These are phyloP conservation scores for Pitangus sulphuratus DNA, from an alignment of 2,797 vertebrate species.

Conservation along the genomic window DNA sequence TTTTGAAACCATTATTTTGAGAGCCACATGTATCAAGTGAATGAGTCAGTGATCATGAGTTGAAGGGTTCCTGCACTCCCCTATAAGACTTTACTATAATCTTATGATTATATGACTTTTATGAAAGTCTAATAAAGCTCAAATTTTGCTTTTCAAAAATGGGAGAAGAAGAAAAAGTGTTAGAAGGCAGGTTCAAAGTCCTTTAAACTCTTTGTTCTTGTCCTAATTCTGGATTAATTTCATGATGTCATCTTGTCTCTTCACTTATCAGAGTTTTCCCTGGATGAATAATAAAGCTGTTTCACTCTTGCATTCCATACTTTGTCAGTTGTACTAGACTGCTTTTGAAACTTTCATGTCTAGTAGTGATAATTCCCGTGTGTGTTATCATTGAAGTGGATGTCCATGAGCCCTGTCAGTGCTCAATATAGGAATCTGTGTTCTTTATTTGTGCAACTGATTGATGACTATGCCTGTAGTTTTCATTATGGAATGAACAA, in stretches of 20 bases:
- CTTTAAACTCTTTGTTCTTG: not conserved
- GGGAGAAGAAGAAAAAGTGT: fast-evolving
- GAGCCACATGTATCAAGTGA: not conserved
- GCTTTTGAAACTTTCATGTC: not conserved
- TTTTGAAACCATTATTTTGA: not conserved
- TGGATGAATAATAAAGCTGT: not conserved
- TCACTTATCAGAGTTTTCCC: not conserved
- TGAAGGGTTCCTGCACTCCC: not conserved
- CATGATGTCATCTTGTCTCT: not conserved
- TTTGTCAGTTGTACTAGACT: not conserved
- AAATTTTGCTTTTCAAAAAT: not conserved
- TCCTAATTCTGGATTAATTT: not conserved
- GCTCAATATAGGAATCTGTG: not conserved
- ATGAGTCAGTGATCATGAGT: not conserved
- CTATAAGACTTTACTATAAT: not conserved
- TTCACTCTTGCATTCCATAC: not conserved
- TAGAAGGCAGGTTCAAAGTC: not conserved
- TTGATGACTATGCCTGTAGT: slow-evolving; percentile 10
- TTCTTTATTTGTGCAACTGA: slow-evolving; percentile 10
- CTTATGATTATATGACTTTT: not conserved
- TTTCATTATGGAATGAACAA: slow-evolving; percentile 29
- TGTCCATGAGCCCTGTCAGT: not conserved
- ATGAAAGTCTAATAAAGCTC: not conserved
- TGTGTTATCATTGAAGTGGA: not conserved
- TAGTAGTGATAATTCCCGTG: not conserved